Conservation (phyloP, 2,113 vertebrate species). For the Syrrhaptes paradoxus region DNA sequence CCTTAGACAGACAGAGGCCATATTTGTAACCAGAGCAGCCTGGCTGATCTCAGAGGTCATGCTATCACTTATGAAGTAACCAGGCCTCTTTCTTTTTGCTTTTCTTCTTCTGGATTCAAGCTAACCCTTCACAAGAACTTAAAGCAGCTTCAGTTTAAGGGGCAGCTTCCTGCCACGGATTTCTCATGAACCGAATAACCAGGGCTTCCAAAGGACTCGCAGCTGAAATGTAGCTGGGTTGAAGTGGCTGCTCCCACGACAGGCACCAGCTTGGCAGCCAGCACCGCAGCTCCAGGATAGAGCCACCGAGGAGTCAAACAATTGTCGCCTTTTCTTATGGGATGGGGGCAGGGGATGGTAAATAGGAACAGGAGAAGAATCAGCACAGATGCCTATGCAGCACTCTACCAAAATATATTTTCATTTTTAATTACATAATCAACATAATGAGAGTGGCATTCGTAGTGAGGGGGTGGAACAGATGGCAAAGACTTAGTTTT, state of each 20-base stretch:
- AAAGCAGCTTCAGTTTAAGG: neutral
- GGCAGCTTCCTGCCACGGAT: neutral
- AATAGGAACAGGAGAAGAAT: constrained; percentile 6
- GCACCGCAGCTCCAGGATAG: neutral
- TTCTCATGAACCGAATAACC: neutral
- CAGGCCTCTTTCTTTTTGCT: neutral
- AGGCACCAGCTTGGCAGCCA: neutral
- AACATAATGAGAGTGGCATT: constrained; percentile 43
- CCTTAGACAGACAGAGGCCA: neutral
- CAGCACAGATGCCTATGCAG: constrained; percentile 41
- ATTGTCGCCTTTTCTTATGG: neutral
- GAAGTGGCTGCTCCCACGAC: neutral
- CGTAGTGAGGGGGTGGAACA: constrained; percentile 60
- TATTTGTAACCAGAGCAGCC: neutral
- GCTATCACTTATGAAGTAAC: neutral
- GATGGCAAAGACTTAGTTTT: constrained; percentile 58
- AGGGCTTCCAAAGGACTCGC: neutral
- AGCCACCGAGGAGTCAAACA: neutral
- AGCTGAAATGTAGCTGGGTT: neutral
- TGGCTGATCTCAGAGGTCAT: neutral
- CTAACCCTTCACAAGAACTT: neutral
- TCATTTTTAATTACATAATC: constrained; percentile 68
- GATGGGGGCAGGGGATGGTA: neutral
- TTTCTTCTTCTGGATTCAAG: neutral
- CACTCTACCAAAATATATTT: constrained; percentile 65